Percentiles rank a stretch among this genome's conserved stretches.
phyloP scores from a whole-genome alignment of 2,797 vertebrate genomes.

The Trichosurus vulpecula region DNA sequence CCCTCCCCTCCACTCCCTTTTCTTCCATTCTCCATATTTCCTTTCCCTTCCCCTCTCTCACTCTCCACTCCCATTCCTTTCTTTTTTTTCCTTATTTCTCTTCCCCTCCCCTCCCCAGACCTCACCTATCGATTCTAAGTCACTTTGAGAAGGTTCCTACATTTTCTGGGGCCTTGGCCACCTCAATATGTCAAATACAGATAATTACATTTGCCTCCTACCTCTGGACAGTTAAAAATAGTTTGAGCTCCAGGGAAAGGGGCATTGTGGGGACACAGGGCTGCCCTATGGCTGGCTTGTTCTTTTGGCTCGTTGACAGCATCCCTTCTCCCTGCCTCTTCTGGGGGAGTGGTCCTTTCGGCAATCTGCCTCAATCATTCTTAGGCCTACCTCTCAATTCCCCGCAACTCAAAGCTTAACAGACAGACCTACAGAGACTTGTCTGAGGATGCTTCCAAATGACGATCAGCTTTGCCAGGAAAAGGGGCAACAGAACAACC shows the following conservation, averaged over 20 bases:
- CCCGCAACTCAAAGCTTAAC: slow-evolving; percentile 50
- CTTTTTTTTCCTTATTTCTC: background rate
- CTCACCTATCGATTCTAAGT: background rate
- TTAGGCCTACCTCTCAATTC: slow-evolving; percentile 54
- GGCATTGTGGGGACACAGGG: background rate
- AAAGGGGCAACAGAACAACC: slow-evolving; percentile 53
- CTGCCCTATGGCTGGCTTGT: background rate
- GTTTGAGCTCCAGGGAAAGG: background rate
- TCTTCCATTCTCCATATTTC: too few species aligned
- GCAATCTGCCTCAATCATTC: slow-evolving; percentile 26
- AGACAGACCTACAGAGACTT: slow-evolving; percentile 63
- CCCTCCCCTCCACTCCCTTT: too few species aligned
- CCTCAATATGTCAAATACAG: background rate
- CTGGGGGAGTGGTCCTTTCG: slow-evolving; percentile 53
- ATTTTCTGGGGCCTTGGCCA: background rate
- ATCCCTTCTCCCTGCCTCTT: slow-evolving; percentile 44
- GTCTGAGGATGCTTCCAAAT: slow-evolving; percentile 76
- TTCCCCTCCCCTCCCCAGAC: background rate
- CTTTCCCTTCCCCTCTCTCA: too few species aligned
- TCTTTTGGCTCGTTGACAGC: background rate
- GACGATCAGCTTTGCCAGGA: slow-evolving; percentile 57
- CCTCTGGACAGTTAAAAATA: background rate
- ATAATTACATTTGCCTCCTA: background rate
- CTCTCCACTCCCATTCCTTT: too few species aligned
- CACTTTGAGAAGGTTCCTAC: background rate